Conservation (phyloP, 1,140 invertebrate species). For the Lutraria rhynchaena region DNA sequence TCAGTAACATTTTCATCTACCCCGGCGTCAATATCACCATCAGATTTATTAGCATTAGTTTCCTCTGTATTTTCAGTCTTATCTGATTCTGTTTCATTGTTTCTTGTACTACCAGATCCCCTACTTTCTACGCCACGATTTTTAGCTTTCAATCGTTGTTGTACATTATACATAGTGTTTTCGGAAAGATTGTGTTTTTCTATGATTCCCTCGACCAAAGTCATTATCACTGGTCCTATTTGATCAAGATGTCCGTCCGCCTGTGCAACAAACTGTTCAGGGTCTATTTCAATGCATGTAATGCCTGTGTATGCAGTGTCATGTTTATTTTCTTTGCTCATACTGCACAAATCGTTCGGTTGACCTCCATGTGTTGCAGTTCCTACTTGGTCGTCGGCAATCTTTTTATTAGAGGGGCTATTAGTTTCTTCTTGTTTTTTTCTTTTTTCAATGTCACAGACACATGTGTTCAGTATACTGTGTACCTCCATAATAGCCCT, state of each 20-base stretch:
- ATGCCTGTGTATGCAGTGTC: no score
- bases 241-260: background rate
- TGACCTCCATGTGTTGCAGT: no score
- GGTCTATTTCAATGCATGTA: background rate
- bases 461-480: background rate
- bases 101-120: no score
- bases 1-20: background rate
- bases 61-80: background rate
- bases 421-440: no score
- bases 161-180: conserved; percentile 10
- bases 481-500: conserved; percentile 30
- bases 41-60: background rate
- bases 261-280: background rate
- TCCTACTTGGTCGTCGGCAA: background rate
- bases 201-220: conserved; percentile 18
- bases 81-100: conserved; percentile 5
- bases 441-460: no score
- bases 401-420: no score
- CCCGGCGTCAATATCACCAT: background rate
- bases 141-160: conserved; percentile 7
- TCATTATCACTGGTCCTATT: background rate
- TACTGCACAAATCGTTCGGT: no score
- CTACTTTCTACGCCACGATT: no score
- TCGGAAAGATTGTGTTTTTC: conserved; percentile 16
- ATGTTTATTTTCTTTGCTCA: no score